phyloP scores from a whole-genome alignment of 2,113 vertebrate species.

The Nycticryphes semicollaris region DNA sequence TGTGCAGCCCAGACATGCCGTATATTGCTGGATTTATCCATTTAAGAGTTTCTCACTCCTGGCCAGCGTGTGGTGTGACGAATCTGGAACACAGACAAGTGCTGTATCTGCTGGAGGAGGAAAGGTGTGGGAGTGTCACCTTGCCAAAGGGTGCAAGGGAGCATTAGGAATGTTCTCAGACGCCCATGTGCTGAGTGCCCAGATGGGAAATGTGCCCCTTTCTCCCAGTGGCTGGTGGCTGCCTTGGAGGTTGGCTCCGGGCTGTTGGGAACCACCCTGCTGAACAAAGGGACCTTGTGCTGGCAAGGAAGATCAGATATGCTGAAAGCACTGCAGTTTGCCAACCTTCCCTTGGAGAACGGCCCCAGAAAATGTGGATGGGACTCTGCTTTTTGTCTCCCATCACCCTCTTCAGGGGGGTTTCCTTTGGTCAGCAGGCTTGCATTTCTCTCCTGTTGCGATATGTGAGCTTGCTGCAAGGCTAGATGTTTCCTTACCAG shows the following conservation, averaged over 20 bases:
- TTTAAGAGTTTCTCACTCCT: not conserved
- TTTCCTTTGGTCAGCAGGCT: not conserved
- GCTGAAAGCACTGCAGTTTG: not conserved
- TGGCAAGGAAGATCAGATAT: not conserved
- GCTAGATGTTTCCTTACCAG: not conserved
- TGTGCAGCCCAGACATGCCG: rapidly evolving
- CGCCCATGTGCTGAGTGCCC: rapidly evolving
- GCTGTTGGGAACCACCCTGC: not conserved
- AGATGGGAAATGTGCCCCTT: not conserved
- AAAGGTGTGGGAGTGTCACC: not conserved
- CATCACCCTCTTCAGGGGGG: not conserved
- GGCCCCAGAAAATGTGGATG: not conserved
- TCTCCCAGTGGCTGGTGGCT: not conserved
- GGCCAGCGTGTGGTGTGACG: not conserved
- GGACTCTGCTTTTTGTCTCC: not conserved
- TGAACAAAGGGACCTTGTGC: not conserved
- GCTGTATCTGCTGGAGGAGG: not conserved
- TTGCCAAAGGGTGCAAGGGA: not conserved
- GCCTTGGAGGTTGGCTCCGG: not conserved
- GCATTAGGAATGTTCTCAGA: not conserved
- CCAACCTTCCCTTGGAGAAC: not conserved
- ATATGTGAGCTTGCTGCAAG: not conserved
- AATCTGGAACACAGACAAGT: not conserved
- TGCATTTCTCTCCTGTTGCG: not conserved
- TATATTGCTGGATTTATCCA: not conserved